A percentile compares a stretch with the other conserved stretches of the same genome.
These are phyloP conservation scores for Aramus guarauna DNA, from an alignment of 2,113 vertebrate genomes.

Conservation along the genomic window DNA sequence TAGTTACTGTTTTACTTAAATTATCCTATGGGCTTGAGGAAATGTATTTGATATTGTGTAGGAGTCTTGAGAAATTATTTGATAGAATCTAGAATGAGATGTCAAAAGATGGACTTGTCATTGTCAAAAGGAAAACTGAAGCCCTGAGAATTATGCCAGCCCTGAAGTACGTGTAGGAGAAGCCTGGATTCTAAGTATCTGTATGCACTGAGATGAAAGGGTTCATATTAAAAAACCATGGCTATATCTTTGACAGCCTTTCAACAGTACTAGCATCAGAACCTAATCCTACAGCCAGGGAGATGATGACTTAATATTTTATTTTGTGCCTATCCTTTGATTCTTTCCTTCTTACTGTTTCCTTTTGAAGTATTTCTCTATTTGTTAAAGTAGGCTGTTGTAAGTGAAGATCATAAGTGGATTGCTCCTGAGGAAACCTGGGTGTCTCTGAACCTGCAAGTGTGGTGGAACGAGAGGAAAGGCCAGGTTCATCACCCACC, in stretches of 20 bases:
- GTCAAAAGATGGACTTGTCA: background rate
- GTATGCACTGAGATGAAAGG: background rate
- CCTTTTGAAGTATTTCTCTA: background rate
- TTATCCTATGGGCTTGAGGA: background rate
- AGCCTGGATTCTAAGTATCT: background rate
- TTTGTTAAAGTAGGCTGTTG: background rate
- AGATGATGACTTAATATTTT: background rate
- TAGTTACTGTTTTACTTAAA: background rate
- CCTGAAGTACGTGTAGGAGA: background rate
- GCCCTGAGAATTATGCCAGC: background rate
- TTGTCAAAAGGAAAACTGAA: background rate
- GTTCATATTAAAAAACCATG: background rate
- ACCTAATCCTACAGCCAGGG: background rate
- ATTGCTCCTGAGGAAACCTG: background rate
- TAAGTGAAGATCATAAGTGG: background rate
- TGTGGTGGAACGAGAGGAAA: background rate
- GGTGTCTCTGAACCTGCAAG: background rate
- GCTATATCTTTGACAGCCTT: background rate
- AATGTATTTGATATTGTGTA: background rate
- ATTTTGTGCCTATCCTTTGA: background rate
- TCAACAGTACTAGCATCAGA: background rate
- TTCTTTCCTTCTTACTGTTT: background rate
- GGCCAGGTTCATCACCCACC: background rate
- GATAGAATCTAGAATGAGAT: background rate
- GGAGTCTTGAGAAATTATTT: background rate